These are phyloP conservation scores for Pitangus sulphuratus DNA, from an alignment of 2,797 vertebrate species.

Conservation along the genomic window DNA sequence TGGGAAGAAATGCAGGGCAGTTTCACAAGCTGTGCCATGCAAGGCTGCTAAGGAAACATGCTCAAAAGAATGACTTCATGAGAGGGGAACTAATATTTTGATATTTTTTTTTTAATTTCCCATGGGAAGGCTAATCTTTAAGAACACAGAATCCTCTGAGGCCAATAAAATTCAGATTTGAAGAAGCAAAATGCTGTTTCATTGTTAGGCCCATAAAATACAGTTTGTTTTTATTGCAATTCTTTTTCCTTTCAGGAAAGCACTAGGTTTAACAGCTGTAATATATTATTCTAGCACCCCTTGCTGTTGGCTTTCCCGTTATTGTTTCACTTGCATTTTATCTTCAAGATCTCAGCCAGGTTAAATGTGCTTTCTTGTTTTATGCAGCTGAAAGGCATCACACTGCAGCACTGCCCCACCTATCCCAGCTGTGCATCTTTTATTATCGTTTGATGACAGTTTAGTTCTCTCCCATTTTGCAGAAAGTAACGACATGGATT, in stretches of 20 bases:
- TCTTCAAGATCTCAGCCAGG: conserved; percentile 65
- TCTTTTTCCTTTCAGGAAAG: conserved; percentile 81
- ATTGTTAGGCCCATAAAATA: conserved; percentile 71
- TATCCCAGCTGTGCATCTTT: neutral
- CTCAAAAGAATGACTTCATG: conserved; percentile 72
- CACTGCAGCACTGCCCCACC: neutral
- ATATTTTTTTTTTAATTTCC: conserved; percentile 54
- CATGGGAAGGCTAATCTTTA: conserved; percentile 79
- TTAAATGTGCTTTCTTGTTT: conserved; percentile 66
- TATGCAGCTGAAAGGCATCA: neutral
- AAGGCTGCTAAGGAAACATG: conserved; percentile 56
- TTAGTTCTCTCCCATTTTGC: neutral
- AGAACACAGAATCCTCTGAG: conserved; percentile 75
- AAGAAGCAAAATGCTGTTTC: conserved; percentile 71
- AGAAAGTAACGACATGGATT: neutral
- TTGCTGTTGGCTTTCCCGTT: conserved; percentile 76
- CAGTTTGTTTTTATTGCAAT: conserved; percentile 77
- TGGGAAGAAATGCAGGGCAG: conserved; percentile 32
- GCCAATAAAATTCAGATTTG: conserved; percentile 65
- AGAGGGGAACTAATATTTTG: conserved; percentile 58
- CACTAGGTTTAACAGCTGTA: conserved; percentile 68
- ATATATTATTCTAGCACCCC: conserved; percentile 73
- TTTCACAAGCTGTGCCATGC: conserved; percentile 55
- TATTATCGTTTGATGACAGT: neutral
- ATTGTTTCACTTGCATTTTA: conserved; percentile 79